These are phyloP conservation scores for Urocynchramus pylzowi DNA, from an alignment of 2,113 vertebrate species.

Conservation along the genomic window DNA sequence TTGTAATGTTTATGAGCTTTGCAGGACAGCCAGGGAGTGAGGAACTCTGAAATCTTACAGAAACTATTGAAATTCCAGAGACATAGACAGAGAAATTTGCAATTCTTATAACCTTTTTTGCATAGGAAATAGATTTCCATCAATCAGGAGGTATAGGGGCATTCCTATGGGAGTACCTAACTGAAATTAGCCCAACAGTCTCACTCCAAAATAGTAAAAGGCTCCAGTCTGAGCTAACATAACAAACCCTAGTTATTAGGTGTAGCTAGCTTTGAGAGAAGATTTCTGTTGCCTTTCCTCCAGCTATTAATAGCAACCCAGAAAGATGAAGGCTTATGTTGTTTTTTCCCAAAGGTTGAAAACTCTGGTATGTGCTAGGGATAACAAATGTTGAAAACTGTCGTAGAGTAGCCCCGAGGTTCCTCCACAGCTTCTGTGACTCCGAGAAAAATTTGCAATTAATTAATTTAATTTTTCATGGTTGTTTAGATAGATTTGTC, in stretches of 20 bases:
- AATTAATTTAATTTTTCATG: neutral
- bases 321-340: neutral
- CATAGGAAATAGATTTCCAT: neutral
- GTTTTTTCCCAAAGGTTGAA: neutral
- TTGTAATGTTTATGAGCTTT: neutral
- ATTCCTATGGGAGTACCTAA: neutral
- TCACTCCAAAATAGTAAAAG: neutral
- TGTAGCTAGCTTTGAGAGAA: neutral
- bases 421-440: neutral
- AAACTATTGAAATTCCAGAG: neutral
- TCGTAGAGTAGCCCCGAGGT: neutral
- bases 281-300: neutral
- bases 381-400: neutral
- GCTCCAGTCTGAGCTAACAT: neutral
- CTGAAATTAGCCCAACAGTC: neutral
- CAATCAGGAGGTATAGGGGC: neutral
- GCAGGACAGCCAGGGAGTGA: neutral
- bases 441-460: neutral
- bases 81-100: neutral
- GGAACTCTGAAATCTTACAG: neutral
- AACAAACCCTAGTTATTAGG: neutral
- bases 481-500: neutral
- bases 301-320: neutral
- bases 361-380: neutral
- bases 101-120: neutral